Percentiles rank a stretch among this genome's conserved stretches.
Evolutionary conservation across 2,888 invertebrate species (phyloP).

Genomic region (Leptinotarsa rubiginosa): DNA sequence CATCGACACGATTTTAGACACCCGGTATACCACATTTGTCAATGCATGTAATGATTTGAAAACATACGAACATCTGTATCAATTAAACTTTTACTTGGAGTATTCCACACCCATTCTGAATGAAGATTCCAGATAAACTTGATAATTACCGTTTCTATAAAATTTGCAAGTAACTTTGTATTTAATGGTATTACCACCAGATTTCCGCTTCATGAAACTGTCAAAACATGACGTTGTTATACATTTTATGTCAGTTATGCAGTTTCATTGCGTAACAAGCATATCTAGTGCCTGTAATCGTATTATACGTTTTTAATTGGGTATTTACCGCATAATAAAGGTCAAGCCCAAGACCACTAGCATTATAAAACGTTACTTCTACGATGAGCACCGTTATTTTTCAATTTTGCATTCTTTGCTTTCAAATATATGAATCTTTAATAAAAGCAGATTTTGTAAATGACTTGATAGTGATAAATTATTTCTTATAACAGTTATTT

Average conservation of each 20-base stretch:
- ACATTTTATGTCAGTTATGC: not conserved
- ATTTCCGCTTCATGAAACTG: constrained; percentile 12
- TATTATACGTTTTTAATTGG: constrained; percentile 18
- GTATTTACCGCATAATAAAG: constrained; percentile 14
- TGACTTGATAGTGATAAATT: too few species aligned
- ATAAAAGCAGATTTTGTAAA: not conserved
- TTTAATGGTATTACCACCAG: not conserved
- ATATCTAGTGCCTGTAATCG: constrained; percentile 2
- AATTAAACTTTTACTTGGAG: not conserved
- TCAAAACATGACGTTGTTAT: constrained; percentile 1
- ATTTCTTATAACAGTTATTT: too few species aligned
- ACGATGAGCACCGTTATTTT: constrained; percentile 2
- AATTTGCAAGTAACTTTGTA: constrained; percentile 15
- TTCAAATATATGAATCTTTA: not conserved
- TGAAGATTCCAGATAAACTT: not conserved
- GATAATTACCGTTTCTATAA: not conserved
- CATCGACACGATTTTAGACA: not conserved
- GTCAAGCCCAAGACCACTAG: constrained; percentile 24
- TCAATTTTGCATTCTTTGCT: not conserved
- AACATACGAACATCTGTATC: not conserved
- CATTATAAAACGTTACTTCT: not conserved
- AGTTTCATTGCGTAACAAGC: constrained; percentile 15
- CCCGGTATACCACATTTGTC: not conserved
- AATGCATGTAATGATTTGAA: not conserved
- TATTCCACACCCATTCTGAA: constrained; percentile 3